Base-by-base conservation (phyloP, 2,888 invertebrate species). In the Oscheius sp. region DNA sequence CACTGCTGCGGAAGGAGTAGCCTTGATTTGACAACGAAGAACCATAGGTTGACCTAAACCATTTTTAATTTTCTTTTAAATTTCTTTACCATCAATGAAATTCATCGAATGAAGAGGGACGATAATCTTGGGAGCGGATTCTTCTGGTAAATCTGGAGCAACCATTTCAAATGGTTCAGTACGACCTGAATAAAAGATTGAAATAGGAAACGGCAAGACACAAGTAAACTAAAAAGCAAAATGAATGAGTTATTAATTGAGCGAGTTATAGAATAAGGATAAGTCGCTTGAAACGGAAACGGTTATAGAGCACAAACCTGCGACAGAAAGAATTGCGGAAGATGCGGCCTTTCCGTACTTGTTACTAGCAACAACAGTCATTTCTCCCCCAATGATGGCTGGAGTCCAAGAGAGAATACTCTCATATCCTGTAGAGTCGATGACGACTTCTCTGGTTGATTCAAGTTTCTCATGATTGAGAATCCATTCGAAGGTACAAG, bases 401-500 rank as follows among this genome's bases (percentile, higher is more conserved):
- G 66, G 63, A 12, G 76, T 74, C 23, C 82, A 73, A 12, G 74
- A 76, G 31, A 83, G 65, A 10, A 72, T 61, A n/a, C 77, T 74
- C 46, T 80, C 76, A 55, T 73, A 75, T 10, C 70, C 75, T 8
- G 72, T 75, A 2, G 79, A 79, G 27, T 79, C 77, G n/a, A 83
- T 70, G 29, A 66, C 69, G 3, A 78, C 70, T 8, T 72, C 72
- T 25, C 71, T 71, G 15, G 70, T 50, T 8, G 63, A 55, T 25
- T 74, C 73, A 25, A 80, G 65, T 27, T 68, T 55, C n/a, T 70
- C 67, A 37, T 75, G 78, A 48, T 81, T 75, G 23, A 83, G 69
- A n/a, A 69, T 76, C 84, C 84, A 84, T 12, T 64, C 39, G 68
- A 84, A 84, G 17, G 72, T 71, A 50, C 83, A 82, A 15, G 78